Evolutionary conservation across 2,888 invertebrate genomes (phyloP).

Genomic region (Autographa pulchrina): DNA sequence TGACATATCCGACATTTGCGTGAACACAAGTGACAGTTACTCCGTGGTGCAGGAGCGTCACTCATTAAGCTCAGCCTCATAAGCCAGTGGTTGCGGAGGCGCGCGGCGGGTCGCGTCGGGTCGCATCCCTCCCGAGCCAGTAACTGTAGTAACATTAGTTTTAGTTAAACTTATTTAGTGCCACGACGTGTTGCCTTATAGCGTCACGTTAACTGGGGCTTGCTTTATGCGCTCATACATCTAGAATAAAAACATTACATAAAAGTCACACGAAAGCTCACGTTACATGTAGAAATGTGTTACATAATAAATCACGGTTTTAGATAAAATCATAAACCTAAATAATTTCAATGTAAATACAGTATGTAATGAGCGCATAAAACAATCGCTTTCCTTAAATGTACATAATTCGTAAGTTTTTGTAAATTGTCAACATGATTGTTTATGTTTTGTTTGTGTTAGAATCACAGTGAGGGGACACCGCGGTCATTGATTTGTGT

Average conservation of each 20-base stretch:
- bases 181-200: slow-evolving; percentile 9
- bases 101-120: slow-evolving; percentile 17
- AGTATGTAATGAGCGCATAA: slow-evolving; percentile 22
- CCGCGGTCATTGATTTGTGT: not conserved
- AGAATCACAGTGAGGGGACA: slow-evolving; percentile 32
- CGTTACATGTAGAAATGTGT: no score
- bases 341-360: not conserved
- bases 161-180: slow-evolving; percentile 43
- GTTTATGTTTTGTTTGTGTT: slow-evolving; percentile 11
- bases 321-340: not conserved
- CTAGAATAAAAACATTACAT: not conserved
- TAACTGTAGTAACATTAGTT: slow-evolving; percentile 56
- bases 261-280: not conserved
- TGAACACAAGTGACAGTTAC: not conserved
- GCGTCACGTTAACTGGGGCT: not conserved
- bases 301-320: no score
- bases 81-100: not conserved
- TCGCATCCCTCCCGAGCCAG: slow-evolving; percentile 45
- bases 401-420: slow-evolving; percentile 30
- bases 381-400: slow-evolving; percentile 21
- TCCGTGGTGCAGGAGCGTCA: not conserved
- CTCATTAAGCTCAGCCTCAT: not conserved
- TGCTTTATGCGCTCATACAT: slow-evolving; percentile 26
- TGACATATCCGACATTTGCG: not conserved
- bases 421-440: not conserved